Base-by-base conservation (phyloP, 2,888 invertebrate species). In the Anarsia innoxiella region DNA sequence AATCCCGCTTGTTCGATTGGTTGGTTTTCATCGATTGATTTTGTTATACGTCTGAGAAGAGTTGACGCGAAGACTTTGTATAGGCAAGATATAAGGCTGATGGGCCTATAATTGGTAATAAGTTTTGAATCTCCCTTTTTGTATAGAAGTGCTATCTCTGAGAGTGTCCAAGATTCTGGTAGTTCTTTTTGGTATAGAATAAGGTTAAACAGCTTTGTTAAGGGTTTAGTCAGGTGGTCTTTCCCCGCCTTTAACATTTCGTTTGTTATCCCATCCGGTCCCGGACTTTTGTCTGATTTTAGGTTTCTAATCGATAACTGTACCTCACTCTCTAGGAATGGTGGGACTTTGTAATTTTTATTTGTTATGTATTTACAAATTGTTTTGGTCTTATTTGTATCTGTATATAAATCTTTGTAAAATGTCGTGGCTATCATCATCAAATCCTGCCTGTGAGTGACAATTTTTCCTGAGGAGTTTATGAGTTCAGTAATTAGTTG, bases 1-100 rank as follows among this genome's bases (percentile, higher is more conserved):
- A 31, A 31, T 9, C 33, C 36, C 8, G 37, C 36, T 12, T 36
- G 32, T 10, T 31, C 31, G 1, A 16, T 25, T 4, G 33, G 16
- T 27, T 36, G 36, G 10, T 30, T 30, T 14, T 19, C 23, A 11
- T 36, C 36, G 6, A 36, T 23, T 1, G 2, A 10, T 12, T 11
- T 9, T 3, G 23, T 23, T 12, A 36, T 12, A 2, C 30, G 14
- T 13, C 14, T 19, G 3, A 12, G 12, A 4, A 35, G 16, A 9
- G n/a, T 23, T 2, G 12, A 12, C 6, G 19, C 12, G 12, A 35
- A 35, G 4, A 35, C 11, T 19, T 35, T 35, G 8, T 34, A 19
- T 2, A 28, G 5, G 3, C 16, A 16, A 13, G 26, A 28, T 12
- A 35, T 11, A 2, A 35, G 23, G 16, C 19, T 28, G 8, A 35